Evolutionary conservation across 1,140 invertebrate species (phyloP), one percentile per base, ranked within the genome.

Genomic region (Carposina sasakii): DNA sequence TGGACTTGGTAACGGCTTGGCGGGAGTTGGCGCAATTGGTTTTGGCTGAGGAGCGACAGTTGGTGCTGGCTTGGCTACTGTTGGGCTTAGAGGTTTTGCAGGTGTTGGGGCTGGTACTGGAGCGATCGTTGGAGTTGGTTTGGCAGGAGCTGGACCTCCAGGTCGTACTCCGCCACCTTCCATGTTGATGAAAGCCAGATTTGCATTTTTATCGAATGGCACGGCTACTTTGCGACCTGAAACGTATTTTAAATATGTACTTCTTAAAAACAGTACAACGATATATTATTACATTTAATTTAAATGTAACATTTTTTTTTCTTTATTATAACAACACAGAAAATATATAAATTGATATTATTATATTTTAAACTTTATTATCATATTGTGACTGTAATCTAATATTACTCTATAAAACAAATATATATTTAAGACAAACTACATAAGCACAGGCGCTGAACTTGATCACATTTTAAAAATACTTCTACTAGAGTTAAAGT

Each of bases 131-230:
- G 57, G 48, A 19, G 48, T 22, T 28, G 54, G 15, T 44, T 50
- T 57, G 17, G 21, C 34, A 22, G 42, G 42, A 23, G 26, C 6
- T 10, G 20, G 31, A 26, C 52, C 51, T 6, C 26, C 22, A 10
- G 40, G 21, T 20, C 36, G 42, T 13, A 36, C 19, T 1, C 64
- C 69, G 1, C 70, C 70, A 2, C 46, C 41, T 57, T 84, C 81
- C 81, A 81, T 84, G 41, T 81, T 81, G 37, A 84, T 84, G 52
- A 84, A 84, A 19, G 69, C 81, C 22, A 76, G 48, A 54, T 84
- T 84, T 1, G 76, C 81, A 78, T 81, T 74, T 66, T 84, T 84
- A 54, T 77, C 66, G 3, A 81, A 62, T 1, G 77, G 66, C 20
- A 49, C 41, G 16, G 63, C 63, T 10, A 63, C 52, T 42, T 78